Base-by-base conservation (phyloP, 1,140 invertebrate genomes). In the Drosophila sp. region DNA sequence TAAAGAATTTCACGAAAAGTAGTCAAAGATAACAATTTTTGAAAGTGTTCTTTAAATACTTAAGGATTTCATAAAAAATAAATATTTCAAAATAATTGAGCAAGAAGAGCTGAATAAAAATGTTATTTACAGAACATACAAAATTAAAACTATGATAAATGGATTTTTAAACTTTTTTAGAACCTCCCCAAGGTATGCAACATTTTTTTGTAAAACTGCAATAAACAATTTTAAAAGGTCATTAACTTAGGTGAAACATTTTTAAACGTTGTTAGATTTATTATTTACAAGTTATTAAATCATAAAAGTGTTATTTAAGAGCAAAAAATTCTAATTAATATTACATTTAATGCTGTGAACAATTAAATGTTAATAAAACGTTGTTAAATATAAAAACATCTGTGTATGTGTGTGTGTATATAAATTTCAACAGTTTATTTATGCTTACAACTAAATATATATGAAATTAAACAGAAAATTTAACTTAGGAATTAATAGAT, bases 371-470 rank as follows among this genome's bases (percentile, higher is more conserved):
- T 21, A 21, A 21, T 21, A 21, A 21, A 21, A 21, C 21, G 1
- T 29, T 2, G 27, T 29, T 29, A 6, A 29, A 29, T 2, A 29
- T 6, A 29, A 46, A 45, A 38, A 27, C 45, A 62, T 18, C 18
- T 29, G 58, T 8, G 9, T 36, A 13, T 41, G 32, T 51, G 27
- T 63, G 27, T 16, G 32, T 80, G 73, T 80, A 18, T 59, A 53
- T 21, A 80, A 61, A 54, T 56, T 78, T 83, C 34, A 73, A 76
- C 56, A 82, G 71, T 86, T 86, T 89, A 79, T 72, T 59, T 48
- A 25, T 81, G 18, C 53, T 72, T 73, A 74, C 58, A 82, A 80
- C 48, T 45, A 77, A 25, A 83, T 46, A 70, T 78, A 67, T 63
- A 58, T 77, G 69, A 79, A 86, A 71, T 64, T 67, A 75, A 59